Evolutionary conservation across 2,797 vertebrate genomes (phyloP).

Genomic region (Darevskia mixta): DNA sequence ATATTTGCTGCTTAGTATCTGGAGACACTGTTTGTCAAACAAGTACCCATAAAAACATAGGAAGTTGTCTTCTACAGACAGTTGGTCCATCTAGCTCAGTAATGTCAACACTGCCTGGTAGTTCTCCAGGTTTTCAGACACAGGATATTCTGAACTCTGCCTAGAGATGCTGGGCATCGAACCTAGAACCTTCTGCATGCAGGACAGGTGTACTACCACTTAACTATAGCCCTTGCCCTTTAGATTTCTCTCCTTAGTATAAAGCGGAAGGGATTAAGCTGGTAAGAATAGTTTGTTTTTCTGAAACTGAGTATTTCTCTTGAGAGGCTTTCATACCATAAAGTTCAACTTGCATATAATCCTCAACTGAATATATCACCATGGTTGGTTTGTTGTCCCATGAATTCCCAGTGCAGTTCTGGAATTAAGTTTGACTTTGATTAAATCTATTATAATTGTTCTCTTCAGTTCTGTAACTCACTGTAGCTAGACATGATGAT

Average conservation of each 20-base stretch:
- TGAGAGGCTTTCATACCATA: neutral
- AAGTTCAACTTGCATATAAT: neutral
- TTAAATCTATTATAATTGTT: neutral
- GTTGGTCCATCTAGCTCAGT: too few relatives aligned
- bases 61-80: too few relatives aligned
- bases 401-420: neutral
- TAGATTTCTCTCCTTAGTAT: neutral
- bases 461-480: neutral
- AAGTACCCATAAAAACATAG: too few relatives aligned
- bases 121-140: too few relatives aligned
- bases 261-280: neutral
- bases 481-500: neutral
- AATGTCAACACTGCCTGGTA: too few relatives aligned
- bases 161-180: too few relatives aligned
- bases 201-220: neutral
- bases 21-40: too few relatives aligned
- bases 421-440: neutral
- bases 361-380: neutral
- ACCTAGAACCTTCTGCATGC: neutral
- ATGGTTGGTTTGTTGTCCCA: neutral
- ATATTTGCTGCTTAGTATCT: neutral
- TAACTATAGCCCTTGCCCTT: neutral
- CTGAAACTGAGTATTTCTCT: neutral
- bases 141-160: too few relatives aligned
- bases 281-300: neutral